phyloP scores from a whole-genome alignment of 2,113 vertebrate genomes.

The Chunga burmeisteri region DNA sequence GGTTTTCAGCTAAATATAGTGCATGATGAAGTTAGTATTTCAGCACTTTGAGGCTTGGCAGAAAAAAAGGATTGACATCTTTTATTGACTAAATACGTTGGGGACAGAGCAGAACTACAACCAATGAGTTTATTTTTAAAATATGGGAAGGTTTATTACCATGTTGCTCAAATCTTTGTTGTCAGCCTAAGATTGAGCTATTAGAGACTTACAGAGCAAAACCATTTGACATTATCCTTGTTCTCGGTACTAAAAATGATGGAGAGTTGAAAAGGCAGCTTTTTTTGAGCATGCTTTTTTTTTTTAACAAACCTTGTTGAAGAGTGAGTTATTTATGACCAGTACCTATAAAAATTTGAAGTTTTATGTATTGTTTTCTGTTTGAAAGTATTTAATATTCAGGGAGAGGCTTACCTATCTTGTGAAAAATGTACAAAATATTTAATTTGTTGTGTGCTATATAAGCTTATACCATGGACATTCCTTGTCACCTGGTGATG shows the following conservation, averaged over 20 bases:
- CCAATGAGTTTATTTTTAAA: not conserved
- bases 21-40: not conserved
- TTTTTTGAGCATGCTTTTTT: not conserved
- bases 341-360: not conserved
- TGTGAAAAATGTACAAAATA: not conserved
- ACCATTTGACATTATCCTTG: not conserved
- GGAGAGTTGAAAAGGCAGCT: not conserved
- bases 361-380: not conserved
- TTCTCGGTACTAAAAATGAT: not conserved
- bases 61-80: not conserved
- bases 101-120: not conserved
- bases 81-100: slow-evolving; percentile 34
- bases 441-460: not conserved
- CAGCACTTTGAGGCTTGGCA: slow-evolving; percentile 9
- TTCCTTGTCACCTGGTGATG: not conserved
- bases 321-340: not conserved
- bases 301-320: not conserved
- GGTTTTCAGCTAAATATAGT: not conserved
- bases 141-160: not conserved
- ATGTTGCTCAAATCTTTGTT: not conserved
- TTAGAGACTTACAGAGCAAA: not conserved
- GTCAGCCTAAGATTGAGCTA: not conserved
- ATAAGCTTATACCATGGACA: not conserved
- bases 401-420: not conserved
- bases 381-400: not conserved